A percentile compares a stretch with the other conserved stretches of the same genome.
Conservation (phyloP, 2,113 vertebrate genomes). For the Halichoeres trimaculatus region DNA sequence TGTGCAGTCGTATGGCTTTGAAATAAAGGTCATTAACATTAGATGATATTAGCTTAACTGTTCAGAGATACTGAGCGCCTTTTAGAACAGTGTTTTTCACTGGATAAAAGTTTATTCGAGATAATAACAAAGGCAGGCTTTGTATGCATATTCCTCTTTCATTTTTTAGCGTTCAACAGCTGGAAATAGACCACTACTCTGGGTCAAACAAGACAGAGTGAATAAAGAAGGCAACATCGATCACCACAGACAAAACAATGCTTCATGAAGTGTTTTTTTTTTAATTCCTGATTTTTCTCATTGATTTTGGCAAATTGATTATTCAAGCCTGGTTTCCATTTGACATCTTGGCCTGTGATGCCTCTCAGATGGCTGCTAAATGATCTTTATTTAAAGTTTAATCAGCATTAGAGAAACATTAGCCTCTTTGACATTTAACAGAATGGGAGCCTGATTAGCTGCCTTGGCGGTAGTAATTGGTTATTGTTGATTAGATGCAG, state of each 20-base stretch:
- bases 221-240: too few relatives aligned
- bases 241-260: too few relatives aligned
- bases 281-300: slow-evolving; percentile 11
- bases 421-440: too few relatives aligned
- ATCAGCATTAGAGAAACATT: slow-evolving; percentile 51
- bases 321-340: slow-evolving; percentile 48
- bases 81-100: not conserved
- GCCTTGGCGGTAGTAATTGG: too few relatives aligned
- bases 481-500: slow-evolving; percentile 11
- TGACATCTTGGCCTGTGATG: slow-evolving; percentile 38
- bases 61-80: slow-evolving; percentile 26
- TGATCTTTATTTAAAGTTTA: slow-evolving; percentile 68
- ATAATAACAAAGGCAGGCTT: not conserved
- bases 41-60: slow-evolving; percentile 56
- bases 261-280: not conserved
- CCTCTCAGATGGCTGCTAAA: slow-evolving; percentile 62
- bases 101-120: not conserved
- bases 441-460: too few relatives aligned
- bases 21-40: slow-evolving; percentile 68
- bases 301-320: slow-evolving; percentile 53
- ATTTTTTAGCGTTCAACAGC: not conserved
- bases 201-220: too few relatives aligned
- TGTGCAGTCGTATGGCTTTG: slow-evolving; percentile 39
- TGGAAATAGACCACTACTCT: too few relatives aligned
- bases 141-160: not conserved